A percentile compares a stretch with the other conserved stretches of the same genome.
Evolutionary conservation across 2,113 vertebrate genomes (phyloP).

Genomic region (Oryzias javanicus): DNA sequence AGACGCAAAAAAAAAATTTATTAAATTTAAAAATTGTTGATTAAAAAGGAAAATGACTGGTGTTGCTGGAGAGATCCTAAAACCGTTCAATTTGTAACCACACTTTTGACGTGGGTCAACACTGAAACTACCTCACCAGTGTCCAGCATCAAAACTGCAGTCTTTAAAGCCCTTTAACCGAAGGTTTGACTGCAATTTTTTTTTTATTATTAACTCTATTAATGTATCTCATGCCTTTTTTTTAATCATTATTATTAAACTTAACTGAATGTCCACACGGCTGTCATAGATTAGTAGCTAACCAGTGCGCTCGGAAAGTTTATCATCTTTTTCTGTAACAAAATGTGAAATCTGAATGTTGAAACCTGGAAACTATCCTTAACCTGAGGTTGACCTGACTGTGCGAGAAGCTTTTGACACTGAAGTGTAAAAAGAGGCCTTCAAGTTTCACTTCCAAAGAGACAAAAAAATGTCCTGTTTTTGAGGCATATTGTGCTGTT

Average conservation of each 20-base stretch:
- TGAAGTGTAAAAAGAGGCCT: constrained; percentile 32
- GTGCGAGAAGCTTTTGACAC: too few relatives aligned
- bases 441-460: constrained; percentile 39
- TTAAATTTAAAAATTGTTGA: neutral
- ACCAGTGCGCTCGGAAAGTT: too few relatives aligned
- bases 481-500: neutral
- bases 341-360: neutral
- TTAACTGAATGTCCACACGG: too few relatives aligned
- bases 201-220: neutral
- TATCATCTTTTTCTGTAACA: neutral
- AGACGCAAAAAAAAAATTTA: too few relatives aligned
- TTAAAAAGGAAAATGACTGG: neutral
- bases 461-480: constrained; percentile 21
- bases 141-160: neutral
- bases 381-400: too few relatives aligned
- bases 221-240: neutral
- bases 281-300: too few relatives aligned
- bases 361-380: too few relatives aligned
- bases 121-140: constrained; percentile 26
- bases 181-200: constrained; percentile 6
- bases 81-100: neutral
- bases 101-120: neutral
- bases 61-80: constrained; percentile 23
- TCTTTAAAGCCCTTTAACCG: neutral
- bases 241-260: too few relatives aligned